A percentile compares a stretch with the other conserved stretches of the same genome.
Evolutionary conservation across 2,888 invertebrate genomes (phyloP).

Genomic region (Caenorhabditis virilis): DNA sequence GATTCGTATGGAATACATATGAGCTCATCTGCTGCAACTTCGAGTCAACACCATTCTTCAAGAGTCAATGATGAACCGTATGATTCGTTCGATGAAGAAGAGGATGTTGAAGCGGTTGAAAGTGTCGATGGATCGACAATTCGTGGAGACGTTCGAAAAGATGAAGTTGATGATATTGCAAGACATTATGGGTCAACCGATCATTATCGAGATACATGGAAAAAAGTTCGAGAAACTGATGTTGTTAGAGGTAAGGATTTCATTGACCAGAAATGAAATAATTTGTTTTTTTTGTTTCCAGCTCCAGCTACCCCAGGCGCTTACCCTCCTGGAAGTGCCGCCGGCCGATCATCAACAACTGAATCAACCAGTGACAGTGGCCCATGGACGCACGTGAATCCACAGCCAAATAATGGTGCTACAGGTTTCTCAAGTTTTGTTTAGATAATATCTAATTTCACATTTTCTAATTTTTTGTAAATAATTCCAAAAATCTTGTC

Average conservation of each 20-base stretch:
- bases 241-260: slow-evolving; percentile 27
- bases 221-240: slow-evolving; percentile 46
- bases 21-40: slow-evolving; percentile 13
- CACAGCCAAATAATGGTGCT: slow-evolving; percentile 12
- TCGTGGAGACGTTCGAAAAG: slow-evolving; percentile 11
- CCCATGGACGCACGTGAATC: slow-evolving; percentile 17
- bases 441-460: too few species aligned
- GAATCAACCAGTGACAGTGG: slow-evolving; percentile 27
- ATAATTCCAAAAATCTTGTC: too few species aligned
- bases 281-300: slow-evolving; percentile 7
- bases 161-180: slow-evolving; percentile 44
- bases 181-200: slow-evolving; percentile 50
- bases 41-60: slow-evolving; percentile 1
- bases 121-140: slow-evolving; percentile 1
- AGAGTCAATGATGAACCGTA: slow-evolving; percentile 18
- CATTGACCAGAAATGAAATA: neutral
- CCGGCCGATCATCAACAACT: slow-evolving; percentile 29
- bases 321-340: slow-evolving; percentile 22
- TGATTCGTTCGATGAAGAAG: slow-evolving; percentile 52
- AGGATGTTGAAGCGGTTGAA: slow-evolving; percentile 24
- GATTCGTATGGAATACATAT: slow-evolving; percentile 27
- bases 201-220: slow-evolving; percentile 51
- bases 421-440: slow-evolving; percentile 37
- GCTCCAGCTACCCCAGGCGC: slow-evolving; percentile 5
- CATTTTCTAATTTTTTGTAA: too few species aligned